These are phyloP conservation scores for Scarus forsteni DNA, from an alignment of 2,797 vertebrate species.

Conservation along the genomic window DNA sequence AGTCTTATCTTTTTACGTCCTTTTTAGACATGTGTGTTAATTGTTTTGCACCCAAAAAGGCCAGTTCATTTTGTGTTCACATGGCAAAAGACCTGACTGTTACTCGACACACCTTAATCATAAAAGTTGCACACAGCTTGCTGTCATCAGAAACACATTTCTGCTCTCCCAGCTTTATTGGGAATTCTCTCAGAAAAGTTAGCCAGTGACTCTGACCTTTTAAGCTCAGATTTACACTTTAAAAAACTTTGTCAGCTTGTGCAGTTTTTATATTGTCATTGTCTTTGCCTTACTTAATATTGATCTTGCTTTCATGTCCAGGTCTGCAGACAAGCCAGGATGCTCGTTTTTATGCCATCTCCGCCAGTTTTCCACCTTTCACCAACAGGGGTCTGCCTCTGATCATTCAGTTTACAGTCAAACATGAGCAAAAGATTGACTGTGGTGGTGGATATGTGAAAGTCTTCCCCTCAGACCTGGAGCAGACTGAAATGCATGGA, in stretches of 20 bases:
- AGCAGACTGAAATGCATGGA: conserved; percentile 92
- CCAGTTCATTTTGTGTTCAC: too few species aligned
- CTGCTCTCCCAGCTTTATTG: too few species aligned
- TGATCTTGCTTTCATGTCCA: conserved; percentile 56
- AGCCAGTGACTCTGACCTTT: too few species aligned
- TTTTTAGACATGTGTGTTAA: too few species aligned
- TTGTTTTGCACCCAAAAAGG: too few species aligned
- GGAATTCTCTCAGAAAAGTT: too few species aligned
- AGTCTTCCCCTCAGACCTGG: conserved; percentile 89
- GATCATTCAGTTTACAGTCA: conserved; percentile 95
- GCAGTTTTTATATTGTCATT: neutral
- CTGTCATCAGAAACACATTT: neutral
- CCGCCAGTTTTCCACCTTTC: conserved; percentile 90
- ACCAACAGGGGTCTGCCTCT: conserved; percentile 91
- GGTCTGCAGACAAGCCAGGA: conserved; percentile 97
- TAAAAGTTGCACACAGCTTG: neutral
- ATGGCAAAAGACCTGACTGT: too few species aligned
- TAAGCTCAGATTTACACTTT: neutral
- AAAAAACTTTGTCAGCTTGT: neutral
- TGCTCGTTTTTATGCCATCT: conserved; percentile 93
- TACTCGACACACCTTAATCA: neutral
- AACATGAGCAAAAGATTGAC: conserved; percentile 98
- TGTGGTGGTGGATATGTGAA: conserved; percentile 96
- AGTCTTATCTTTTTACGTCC: too few species aligned
- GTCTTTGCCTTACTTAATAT: neutral